Base-by-base conservation (phyloP, 2,113 vertebrate species). In the Scalopus aquaticus region DNA sequence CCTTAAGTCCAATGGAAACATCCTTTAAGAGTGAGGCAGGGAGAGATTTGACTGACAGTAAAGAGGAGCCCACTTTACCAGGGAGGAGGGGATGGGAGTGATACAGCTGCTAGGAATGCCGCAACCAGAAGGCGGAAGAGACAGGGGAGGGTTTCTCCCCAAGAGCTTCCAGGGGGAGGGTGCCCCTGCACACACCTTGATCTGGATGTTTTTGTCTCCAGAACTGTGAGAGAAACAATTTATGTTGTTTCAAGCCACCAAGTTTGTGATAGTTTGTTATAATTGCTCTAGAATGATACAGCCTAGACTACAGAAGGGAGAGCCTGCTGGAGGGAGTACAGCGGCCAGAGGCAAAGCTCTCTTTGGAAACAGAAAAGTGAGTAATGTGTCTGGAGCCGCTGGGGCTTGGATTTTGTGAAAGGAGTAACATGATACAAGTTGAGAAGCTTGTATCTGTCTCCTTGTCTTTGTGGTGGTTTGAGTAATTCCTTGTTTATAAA, bases 401-500 rank as follows among this genome's bases (percentile, higher is more conserved):
- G 2, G 32, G 65, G 78, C 30, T 10, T 7, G 15, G 58, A 13
- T 17, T 80, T 32, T 78, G 76, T 79, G 73, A 73, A 79, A 85
- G 51, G 49, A 24, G 70, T 81, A 51, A 72, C 7, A 20, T 35
- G 89, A 74, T 73, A 46, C 1, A 6, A 0, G 4, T 83, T 20
- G 6, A 56, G 69, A n/a, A 74, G 76, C 44, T 39, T 32, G 49
- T 30, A 0, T 0, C 70, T 73, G 72, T 58, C 49, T 62, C 44
- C 19, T 51, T 13, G 69, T 93, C 60, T 94, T 83, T 67, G 54
- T 80, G 74, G 80, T 64, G 16, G 44, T 73, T 70, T 86, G 92
- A 95, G 73, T 84, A 74, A 70, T 58, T 74, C 39, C 42, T 64
- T 62, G 73, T 92, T 96, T 74, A 22, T 74, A 91, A 80, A 95